Percentiles rank a stretch among this genome's conserved stretches.
Evolutionary conservation across 2,888 invertebrate genomes (phyloP).

Genomic region (Torymus tubicola): DNA sequence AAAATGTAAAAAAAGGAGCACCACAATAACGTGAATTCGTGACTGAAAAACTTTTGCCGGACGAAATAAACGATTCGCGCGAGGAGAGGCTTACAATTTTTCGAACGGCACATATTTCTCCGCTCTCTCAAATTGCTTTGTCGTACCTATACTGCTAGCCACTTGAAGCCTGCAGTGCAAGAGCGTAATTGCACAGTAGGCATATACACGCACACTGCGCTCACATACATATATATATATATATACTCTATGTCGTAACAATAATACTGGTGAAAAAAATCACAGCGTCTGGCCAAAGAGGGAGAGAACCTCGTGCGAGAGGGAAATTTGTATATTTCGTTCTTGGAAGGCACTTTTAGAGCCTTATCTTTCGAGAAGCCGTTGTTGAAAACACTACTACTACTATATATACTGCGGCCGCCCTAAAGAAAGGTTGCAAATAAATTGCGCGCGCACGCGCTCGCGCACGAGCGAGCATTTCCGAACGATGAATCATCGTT

Average conservation of each 20-base stretch:
- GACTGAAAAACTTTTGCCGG: slow-evolving; percentile 6
- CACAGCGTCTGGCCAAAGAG: neutral
- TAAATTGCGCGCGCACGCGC: slow-evolving; percentile 50
- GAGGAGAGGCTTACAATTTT: neutral
- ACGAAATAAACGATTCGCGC: slow-evolving; percentile 1
- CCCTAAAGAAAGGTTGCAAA: slow-evolving; percentile 48
- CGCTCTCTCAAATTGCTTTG: slow-evolving; percentile 37
- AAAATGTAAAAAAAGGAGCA: neutral
- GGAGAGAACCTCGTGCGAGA: slow-evolving; percentile 36
- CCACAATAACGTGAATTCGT: neutral
- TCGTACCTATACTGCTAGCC: slow-evolving; percentile 1
- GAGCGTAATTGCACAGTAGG: slow-evolving; percentile 51
- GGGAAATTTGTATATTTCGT: slow-evolving; percentile 54
- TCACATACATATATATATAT: too few relatives aligned
- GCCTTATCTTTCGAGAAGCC: slow-evolving; percentile 23
- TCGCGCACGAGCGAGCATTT: slow-evolving; percentile 34
- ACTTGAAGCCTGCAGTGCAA: neutral
- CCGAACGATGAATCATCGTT: slow-evolving; percentile 55
- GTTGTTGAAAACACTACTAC: slow-evolving; percentile 42
- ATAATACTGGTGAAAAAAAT: neutral
- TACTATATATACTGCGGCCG: too few relatives aligned
- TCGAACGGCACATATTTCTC: slow-evolving; percentile 36
- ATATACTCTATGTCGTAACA: too few relatives aligned
- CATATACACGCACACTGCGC: neutral
- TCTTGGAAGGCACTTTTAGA: slow-evolving; percentile 36